Evolutionary conservation across 2,113 vertebrate species (phyloP).

Genomic region (Cyprinodon variegatus): DNA sequence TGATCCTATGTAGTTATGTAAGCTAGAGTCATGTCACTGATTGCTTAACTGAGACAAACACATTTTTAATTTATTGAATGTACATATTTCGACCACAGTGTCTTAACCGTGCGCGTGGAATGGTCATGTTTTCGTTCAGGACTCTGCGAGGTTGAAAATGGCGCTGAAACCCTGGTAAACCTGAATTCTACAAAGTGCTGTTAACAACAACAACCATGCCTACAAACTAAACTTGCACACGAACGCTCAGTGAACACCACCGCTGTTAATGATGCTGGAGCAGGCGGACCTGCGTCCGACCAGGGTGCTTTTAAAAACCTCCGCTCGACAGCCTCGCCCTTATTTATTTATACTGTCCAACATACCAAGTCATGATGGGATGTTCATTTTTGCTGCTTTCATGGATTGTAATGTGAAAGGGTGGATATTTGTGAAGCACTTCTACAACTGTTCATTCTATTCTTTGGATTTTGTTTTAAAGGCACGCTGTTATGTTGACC

Average conservation of each 20-base stretch:
- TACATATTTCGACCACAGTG: conserved; percentile 72
- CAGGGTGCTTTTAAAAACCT: conserved; percentile 48
- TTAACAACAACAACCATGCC: conserved; percentile 74
- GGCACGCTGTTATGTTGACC: conserved; percentile 41
- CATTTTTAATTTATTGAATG: conserved; percentile 77
- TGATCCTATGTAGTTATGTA: conserved; percentile 74
- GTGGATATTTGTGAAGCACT: conserved; percentile 66
- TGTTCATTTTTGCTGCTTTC: conserved; percentile 54
- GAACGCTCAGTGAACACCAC: conserved; percentile 59
- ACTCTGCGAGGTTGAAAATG: conserved; percentile 51
- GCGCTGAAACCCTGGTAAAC: conserved; percentile 52
- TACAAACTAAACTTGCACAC: conserved; percentile 39
- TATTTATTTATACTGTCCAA: conserved; percentile 61
- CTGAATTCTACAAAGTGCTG: conserved; percentile 71
- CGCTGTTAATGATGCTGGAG: conserved; percentile 52
- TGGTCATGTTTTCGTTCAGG: conserved; percentile 48
- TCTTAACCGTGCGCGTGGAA: conserved; percentile 44
- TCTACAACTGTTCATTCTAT: conserved; percentile 32
- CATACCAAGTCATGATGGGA: conserved; percentile 51
- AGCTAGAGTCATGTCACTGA: conserved; percentile 68
- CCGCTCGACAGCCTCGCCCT: conserved; percentile 50
- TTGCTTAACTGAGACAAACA: conserved; percentile 59
- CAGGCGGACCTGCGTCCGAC: conserved; percentile 30
- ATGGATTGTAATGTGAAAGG: conserved; percentile 66
- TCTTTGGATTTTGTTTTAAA: conserved; percentile 47